Evolutionary conservation across 1,140 invertebrate species (phyloP).

Genomic region (Grapholita molesta): DNA sequence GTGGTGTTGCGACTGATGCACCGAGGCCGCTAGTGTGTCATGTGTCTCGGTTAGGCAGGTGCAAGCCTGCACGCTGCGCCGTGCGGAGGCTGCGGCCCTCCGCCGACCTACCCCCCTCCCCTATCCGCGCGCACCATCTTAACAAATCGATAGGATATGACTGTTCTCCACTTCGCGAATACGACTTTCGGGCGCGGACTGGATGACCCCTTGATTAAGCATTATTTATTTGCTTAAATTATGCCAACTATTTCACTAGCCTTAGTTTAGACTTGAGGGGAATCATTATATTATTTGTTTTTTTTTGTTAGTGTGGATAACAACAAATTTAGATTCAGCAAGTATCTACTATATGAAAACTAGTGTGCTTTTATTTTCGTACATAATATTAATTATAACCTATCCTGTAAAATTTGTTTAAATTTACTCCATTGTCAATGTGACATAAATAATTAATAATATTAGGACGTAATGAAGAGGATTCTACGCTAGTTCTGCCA

Average conservation of each 20-base stretch:
- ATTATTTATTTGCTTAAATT: constrained; percentile 36
- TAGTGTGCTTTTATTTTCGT: too few relatives aligned
- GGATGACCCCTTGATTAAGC: constrained; percentile 56
- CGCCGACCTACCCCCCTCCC: constrained; percentile 45
- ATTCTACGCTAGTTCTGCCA: too few relatives aligned
- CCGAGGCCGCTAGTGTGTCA: constrained; percentile 55
- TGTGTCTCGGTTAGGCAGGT: constrained; percentile 52
- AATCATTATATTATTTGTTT: background rate
- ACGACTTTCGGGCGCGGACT: constrained; percentile 69
- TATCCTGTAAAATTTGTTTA: too few relatives aligned
- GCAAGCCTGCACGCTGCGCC: constrained; percentile 63
- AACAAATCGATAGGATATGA: constrained; percentile 80
- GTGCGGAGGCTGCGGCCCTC: constrained; percentile 51
- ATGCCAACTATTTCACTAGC: constrained; percentile 37
- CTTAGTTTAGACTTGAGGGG: constrained; percentile 12
- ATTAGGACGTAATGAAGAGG: too few relatives aligned
- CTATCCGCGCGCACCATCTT: constrained; percentile 79
- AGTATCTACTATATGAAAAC: background rate
- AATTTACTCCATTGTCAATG: too few relatives aligned
- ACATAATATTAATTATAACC: too few relatives aligned
- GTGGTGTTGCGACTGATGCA: background rate
- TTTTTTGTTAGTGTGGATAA: background rate
- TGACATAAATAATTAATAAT: too few relatives aligned
- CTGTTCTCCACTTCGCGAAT: constrained; percentile 77
- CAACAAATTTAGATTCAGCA: background rate